These are phyloP conservation scores for Ormyrus labotus DNA, from an alignment of 2,888 invertebrate genomes.

Conservation along the genomic window DNA sequence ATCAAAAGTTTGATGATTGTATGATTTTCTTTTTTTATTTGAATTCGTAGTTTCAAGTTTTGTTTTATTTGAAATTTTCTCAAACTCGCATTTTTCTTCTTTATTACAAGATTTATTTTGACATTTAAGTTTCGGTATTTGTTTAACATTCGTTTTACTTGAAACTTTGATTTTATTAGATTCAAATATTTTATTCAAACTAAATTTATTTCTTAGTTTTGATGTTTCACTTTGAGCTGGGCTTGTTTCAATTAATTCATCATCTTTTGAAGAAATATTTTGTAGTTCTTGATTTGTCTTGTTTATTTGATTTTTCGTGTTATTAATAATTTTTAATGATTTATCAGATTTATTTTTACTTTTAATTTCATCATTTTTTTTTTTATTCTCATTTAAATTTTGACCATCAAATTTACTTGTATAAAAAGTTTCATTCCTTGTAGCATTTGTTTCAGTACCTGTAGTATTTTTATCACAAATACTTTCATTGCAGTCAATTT, in stretches of 20 bases:
- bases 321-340: constrained; percentile 6
- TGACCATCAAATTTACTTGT: neutral
- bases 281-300: neutral
- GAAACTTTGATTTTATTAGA: constrained; percentile 4
- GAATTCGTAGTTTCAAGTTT: no score
- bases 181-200: constrained; percentile 28
- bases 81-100: no score
- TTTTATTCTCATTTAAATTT: constrained; percentile 1
- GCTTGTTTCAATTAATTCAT: constrained; percentile 49
- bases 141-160: constrained; percentile 10
- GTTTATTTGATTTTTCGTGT: neutral
- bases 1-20: constrained; percentile 51
- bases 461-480: constrained; percentile 8
- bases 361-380: neutral
- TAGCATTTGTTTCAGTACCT: neutral
- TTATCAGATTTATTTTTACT: neutral
- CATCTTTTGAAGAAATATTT: constrained; percentile 24
- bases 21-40: constrained; percentile 20
- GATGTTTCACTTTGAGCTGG: constrained; percentile 34
- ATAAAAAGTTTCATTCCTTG: constrained; percentile 17
- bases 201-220: constrained; percentile 52
- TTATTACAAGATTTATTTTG: neutral
- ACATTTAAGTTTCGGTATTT: neutral
- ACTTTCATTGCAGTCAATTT: constrained; percentile 14
- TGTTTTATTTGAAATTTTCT: no score